Conservation (phyloP, 1,140 invertebrate genomes). For the Thaumetopoea pityocampa region DNA sequence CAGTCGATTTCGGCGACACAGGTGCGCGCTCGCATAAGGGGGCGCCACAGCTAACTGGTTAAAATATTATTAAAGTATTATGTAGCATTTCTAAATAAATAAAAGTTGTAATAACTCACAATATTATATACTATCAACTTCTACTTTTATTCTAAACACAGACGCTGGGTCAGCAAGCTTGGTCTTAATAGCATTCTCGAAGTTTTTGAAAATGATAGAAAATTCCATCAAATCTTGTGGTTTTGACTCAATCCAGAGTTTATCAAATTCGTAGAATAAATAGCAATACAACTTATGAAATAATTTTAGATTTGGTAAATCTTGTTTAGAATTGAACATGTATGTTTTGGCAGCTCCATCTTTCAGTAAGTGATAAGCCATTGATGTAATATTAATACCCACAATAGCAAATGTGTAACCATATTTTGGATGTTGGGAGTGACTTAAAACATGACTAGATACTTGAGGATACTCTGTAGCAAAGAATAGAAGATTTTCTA, state of each 20-base stretch:
- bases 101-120: no score
- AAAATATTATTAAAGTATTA: no score
- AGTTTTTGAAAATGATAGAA: constrained; percentile 88
- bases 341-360: constrained; percentile 92
- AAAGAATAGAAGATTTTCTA: constrained; percentile 95
- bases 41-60: no score
- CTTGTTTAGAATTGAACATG: constrained; percentile 90
- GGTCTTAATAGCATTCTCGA: constrained; percentile 84
- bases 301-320: constrained; percentile 82
- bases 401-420: constrained; percentile 94
- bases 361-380: constrained; percentile 89
- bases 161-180: constrained; percentile 80
- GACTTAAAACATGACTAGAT: constrained; percentile 88
- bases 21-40: no score
- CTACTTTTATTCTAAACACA: constrained; percentile 84
- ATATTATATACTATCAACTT: constrained; percentile 81
- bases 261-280: constrained; percentile 95
- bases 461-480: constrained; percentile 86
- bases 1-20: no score
- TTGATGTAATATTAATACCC: constrained; percentile 95
- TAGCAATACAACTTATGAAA: constrained; percentile 97
- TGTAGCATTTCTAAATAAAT: no score
- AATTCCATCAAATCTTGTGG: constrained; percentile 97
- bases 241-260: constrained; percentile 93
- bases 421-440: constrained; percentile 92